Percentiles rank a stretch among this genome's conserved stretches.
phyloP scores from a whole-genome alignment of 2,888 invertebrate genomes.

The Blastobasis adustella region DNA sequence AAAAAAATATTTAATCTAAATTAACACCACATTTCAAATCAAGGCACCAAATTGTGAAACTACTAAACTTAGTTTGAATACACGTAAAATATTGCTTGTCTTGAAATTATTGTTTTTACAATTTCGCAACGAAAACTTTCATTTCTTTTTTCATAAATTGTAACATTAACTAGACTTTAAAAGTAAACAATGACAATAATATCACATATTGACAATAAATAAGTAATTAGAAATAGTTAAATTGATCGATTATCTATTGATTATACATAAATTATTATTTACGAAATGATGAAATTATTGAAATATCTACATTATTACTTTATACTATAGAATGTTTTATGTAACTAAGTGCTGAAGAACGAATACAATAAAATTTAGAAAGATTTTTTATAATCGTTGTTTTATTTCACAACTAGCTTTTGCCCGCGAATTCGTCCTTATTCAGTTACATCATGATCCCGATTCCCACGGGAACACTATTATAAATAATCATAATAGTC shows the following conservation, averaged over 20 bases:
- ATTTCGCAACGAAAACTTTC: constrained; percentile 4
- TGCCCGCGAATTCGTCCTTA: no score
- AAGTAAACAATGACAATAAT: constrained; percentile 10
- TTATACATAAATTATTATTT: constrained; percentile 7
- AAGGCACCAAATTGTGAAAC: no score
- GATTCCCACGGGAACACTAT: no score
- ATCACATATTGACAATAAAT: constrained; percentile 10
- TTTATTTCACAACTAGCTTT: constrained; percentile 1
- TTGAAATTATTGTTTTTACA: constrained; percentile 9
- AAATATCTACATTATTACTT: not conserved
- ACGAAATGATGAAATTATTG: not conserved
- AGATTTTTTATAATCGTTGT: constrained; percentile 31
- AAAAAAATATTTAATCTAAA: no score
- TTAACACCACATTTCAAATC: no score
- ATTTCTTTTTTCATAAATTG: not conserved
- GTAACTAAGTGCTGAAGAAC: constrained; percentile 36
- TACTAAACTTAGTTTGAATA: no score
- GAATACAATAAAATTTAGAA: constrained; percentile 43
- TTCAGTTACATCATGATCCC: no score
- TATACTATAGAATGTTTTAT: constrained; percentile 15
- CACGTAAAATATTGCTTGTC: not conserved
- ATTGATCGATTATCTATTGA: not conserved
- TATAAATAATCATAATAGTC: no score
- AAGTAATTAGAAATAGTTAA: constrained; percentile 4
- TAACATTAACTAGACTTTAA: constrained; percentile 1